A percentile compares a stretch with the other conserved stretches of the same genome.
These are phyloP conservation scores for Gobiocypris rarus DNA, from an alignment of 2,113 vertebrate genomes.

Conservation along the genomic window DNA sequence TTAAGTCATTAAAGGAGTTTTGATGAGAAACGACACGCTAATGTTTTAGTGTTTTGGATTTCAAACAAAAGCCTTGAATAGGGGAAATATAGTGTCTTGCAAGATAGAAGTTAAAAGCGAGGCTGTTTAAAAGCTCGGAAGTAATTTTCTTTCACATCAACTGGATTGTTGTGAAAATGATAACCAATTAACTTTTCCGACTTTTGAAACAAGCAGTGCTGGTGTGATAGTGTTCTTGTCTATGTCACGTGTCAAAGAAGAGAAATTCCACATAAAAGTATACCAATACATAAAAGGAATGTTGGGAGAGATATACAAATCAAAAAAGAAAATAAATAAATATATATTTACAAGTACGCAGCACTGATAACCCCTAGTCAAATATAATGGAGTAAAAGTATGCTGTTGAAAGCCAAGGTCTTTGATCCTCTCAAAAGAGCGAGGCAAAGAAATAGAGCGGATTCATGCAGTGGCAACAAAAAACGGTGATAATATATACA, in stretches of 20 bases:
- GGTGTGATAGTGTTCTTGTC: not conserved
- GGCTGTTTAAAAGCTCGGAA: not conserved
- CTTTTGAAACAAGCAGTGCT: not conserved
- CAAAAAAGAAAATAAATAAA: not conserved
- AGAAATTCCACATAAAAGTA: not conserved
- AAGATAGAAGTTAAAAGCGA: not conserved
- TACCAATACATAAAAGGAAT: not conserved
- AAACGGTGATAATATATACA: not conserved
- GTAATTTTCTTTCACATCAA: not conserved
- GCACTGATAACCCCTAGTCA: not conserved
- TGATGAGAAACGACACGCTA: not conserved
- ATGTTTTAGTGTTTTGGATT: not conserved
- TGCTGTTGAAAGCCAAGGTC: not conserved
- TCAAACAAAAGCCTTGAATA: not conserved
- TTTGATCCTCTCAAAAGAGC: conserved; percentile 8
- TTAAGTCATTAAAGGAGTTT: conserved; percentile 17
- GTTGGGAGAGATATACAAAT: not conserved
- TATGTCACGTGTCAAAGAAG: not conserved
- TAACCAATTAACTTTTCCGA: conserved; percentile 9
- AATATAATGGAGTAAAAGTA: conserved; percentile 22
- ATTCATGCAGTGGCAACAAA: not conserved
- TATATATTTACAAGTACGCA: not conserved
- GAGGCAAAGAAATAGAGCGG: not conserved
- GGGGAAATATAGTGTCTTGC: not conserved
- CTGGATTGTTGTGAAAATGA: not conserved